These are phyloP conservation scores for Caenorhabditis sinica DNA, from an alignment of 2,888 invertebrate genomes.

Conservation along the genomic window DNA sequence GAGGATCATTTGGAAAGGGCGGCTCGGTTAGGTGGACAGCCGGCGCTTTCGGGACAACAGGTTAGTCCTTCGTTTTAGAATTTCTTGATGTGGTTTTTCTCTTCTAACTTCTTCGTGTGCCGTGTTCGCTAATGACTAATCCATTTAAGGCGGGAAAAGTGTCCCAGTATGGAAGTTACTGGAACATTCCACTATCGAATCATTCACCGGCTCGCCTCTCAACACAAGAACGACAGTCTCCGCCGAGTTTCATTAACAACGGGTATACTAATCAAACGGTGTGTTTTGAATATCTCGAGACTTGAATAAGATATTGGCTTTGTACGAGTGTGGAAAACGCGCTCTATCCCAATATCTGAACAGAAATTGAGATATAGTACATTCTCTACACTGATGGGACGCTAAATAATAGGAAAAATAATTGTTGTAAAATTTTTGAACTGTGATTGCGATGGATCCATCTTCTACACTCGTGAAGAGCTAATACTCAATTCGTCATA, in stretches of 20 bases:
- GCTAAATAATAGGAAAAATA: too few species aligned
- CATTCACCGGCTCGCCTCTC: constrained; percentile 66
- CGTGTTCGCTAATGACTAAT: constrained; percentile 23
- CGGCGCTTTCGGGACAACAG: constrained; percentile 65
- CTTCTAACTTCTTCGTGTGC: constrained; percentile 40
- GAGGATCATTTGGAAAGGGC: constrained; percentile 83
- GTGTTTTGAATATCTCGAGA: constrained; percentile 28
- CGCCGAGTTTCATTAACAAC: constrained; percentile 69
- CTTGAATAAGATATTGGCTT: background rate
- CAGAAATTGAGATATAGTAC: too few species aligned
- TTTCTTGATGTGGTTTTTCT: constrained; percentile 2
- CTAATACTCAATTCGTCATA: too few species aligned
- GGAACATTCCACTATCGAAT: constrained; percentile 77
- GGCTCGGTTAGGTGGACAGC: constrained; percentile 76
- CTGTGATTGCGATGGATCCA: too few species aligned
- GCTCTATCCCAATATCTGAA: too few species aligned
- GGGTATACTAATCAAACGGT: constrained; percentile 71
- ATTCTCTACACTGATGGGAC: too few species aligned
- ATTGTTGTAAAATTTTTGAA: too few species aligned
- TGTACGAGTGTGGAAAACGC: too few species aligned
- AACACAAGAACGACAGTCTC: constrained; percentile 66
- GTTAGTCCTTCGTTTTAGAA: constrained; percentile 16
- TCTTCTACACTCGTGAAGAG: too few species aligned
- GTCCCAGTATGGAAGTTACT: constrained; percentile 83
- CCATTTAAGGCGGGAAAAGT: constrained; percentile 77